phyloP scores from a whole-genome alignment of 2,113 vertebrate species.

The Corydoras sp. region DNA sequence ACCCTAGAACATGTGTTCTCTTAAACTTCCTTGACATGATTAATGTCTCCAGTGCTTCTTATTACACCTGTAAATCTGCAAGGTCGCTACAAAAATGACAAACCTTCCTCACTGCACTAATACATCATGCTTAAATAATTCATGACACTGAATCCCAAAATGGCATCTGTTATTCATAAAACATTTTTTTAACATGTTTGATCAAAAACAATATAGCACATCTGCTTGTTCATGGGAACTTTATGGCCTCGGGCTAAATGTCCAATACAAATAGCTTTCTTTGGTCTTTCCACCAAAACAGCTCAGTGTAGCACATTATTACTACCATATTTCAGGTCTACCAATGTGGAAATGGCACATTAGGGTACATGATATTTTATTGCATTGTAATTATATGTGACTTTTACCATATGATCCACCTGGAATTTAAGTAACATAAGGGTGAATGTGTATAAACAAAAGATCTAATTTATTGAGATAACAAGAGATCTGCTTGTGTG shows the following conservation, averaged over 20 bases:
- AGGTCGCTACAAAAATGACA: slow-evolving; percentile 10
- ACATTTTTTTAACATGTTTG: slow-evolving; percentile 14
- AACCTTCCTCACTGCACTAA: not conserved
- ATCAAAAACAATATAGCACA: slow-evolving; percentile 12
- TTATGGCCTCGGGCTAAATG: slow-evolving; percentile 3
- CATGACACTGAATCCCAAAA: slow-evolving; percentile 31
- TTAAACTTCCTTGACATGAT: not conserved
- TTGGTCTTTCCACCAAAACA: not conserved
- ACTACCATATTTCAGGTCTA: not conserved
- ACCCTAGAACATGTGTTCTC: slow-evolving; percentile 30
- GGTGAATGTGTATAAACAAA: no score
- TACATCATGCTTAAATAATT: slow-evolving; percentile 30
- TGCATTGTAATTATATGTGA: no score
- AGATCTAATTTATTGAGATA: no score
- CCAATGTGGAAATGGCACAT: no score
- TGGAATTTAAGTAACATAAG: no score
- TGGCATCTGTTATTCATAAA: slow-evolving; percentile 55
- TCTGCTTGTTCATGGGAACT: slow-evolving; percentile 6
- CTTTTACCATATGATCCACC: no score
- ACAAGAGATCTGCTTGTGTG: no score
- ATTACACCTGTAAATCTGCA: slow-evolving; percentile 6
- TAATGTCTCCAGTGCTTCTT: not conserved
- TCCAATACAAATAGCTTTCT: not conserved
- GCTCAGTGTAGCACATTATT: not conserved
- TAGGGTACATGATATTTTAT: no score